A percentile compares a stretch with the other conserved stretches of the same genome.
Conservation (phyloP, 1,140 invertebrate genomes). For the Sitodiplosis mosellana region DNA sequence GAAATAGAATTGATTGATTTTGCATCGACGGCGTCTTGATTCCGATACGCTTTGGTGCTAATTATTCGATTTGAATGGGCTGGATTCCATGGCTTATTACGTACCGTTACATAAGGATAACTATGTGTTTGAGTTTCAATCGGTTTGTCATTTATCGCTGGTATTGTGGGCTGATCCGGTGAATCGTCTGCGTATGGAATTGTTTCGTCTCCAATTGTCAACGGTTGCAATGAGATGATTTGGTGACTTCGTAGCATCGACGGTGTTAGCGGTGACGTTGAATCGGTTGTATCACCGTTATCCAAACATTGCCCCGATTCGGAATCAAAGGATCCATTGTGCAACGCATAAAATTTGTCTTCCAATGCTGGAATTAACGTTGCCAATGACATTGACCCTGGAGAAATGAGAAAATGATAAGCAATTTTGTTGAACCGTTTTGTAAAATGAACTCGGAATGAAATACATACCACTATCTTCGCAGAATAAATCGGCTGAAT, state of each 20-base stretch:
- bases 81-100: background rate
- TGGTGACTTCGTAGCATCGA: conserved; percentile 3
- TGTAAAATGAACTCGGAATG: background rate
- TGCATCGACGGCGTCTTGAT: background rate
- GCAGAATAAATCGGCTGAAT: conserved; percentile 16
- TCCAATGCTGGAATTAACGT: conserved; percentile 58
- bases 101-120: background rate
- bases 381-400: conserved; percentile 29
- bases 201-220: conserved; percentile 23
- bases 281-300: conserved; percentile 11
- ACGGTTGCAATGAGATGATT: conserved; percentile 13
- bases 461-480: conserved; percentile 20
- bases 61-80: background rate
- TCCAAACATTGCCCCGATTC: conserved; percentile 13
- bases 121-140: too few relatives aligned
- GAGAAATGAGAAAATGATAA: conserved; percentile 14
- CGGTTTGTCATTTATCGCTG: background rate
- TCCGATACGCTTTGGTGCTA: too few relatives aligned
- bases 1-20: background rate
- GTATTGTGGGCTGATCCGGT: conserved; percentile 20
- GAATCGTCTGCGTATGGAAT: conserved; percentile 34
- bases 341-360: conserved; percentile 44
- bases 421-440: background rate
- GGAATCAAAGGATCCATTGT: conserved; percentile 25
- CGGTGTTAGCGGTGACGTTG: conserved; percentile 4